Percentiles rank a stretch among this genome's conserved stretches.
These are phyloP conservation scores for Melanocharis versteri DNA, from an alignment of 2,113 vertebrate genomes.

Conservation along the genomic window DNA sequence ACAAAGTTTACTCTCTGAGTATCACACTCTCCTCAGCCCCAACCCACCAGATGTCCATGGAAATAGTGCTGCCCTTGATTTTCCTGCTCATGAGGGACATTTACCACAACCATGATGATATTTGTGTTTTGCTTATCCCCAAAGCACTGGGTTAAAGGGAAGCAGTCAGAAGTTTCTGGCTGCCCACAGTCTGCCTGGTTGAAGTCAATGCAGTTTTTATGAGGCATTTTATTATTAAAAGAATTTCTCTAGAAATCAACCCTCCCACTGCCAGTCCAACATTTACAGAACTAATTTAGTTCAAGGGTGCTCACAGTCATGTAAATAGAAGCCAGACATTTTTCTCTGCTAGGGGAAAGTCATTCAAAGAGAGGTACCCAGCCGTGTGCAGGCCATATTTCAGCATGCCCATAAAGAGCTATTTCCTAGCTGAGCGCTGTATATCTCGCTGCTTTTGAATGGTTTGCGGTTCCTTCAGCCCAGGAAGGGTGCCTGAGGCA, in stretches of 20 bases:
- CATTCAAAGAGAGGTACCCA: background rate
- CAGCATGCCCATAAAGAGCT: background rate
- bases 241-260: background rate
- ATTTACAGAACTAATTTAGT: background rate
- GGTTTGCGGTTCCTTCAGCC: background rate
- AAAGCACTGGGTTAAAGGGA: background rate
- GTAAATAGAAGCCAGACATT: background rate
- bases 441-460: background rate
- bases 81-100: background rate
- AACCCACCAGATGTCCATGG: background rate
- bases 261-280: background rate
- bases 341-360: background rate
- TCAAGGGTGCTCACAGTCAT: background rate
- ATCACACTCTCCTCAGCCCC: background rate
- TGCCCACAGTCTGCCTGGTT: background rate
- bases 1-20: background rate
- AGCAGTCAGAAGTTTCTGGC: background rate
- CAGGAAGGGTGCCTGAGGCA: background rate
- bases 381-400: background rate
- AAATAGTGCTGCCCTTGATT: background rate
- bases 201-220: background rate
- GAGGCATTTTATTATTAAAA: slow-evolving; percentile 5
- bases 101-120: background rate
- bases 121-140: background rate
- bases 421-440: background rate